These are phyloP conservation scores for Triops cancriformis DNA, from an alignment of 1,140 invertebrate species.

Conservation along the genomic window DNA sequence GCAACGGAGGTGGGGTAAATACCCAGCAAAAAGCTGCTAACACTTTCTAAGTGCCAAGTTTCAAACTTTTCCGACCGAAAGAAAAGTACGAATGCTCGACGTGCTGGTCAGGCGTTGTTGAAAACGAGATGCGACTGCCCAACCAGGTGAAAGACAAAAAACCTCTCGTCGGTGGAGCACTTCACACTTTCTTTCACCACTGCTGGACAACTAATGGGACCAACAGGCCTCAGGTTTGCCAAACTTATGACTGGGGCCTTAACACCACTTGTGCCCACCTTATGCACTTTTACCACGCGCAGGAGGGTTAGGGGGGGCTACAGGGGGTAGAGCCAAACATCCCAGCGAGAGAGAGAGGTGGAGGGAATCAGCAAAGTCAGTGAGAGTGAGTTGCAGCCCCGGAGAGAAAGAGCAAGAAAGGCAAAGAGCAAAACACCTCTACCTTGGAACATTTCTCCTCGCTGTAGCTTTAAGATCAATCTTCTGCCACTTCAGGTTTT, in stretches of 20 bases:
- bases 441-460: background rate
- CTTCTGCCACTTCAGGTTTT: background rate
- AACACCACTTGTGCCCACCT: background rate
- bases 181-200: background rate
- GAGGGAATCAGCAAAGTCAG: background rate
- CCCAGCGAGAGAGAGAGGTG: background rate
- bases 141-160: background rate
- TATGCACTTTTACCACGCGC: background rate
- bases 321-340: background rate
- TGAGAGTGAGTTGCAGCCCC: background rate
- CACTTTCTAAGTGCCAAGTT: background rate
- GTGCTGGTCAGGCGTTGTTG: too few relatives aligned
- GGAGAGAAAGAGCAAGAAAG: background rate
- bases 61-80: background rate
- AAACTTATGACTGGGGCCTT: background rate
- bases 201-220: slow-evolving; percentile 9
- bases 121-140: too few relatives aligned
- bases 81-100: too few relatives aligned
- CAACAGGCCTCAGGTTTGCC: background rate
- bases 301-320: background rate
- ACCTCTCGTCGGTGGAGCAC: background rate
- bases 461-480: background rate
- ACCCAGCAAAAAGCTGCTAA: too few relatives aligned
- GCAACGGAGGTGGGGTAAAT: background rate
- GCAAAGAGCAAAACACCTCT: background rate